phyloP scores from a whole-genome alignment of 1,140 invertebrate genomes.

The Ips typographus region DNA sequence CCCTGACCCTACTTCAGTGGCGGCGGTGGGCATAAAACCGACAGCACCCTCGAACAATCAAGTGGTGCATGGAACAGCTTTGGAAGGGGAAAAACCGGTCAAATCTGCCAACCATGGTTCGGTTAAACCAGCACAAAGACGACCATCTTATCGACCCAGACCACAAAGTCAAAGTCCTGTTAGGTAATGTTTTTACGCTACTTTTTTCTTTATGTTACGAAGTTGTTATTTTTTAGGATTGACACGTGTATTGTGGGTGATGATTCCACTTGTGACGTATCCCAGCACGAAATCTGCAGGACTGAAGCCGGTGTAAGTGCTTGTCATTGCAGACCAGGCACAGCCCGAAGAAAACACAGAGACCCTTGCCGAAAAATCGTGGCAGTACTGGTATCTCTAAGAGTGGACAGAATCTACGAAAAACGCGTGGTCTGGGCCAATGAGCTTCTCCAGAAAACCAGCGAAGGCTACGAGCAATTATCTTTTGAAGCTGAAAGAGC shows the following conservation, averaged over 20 bases:
- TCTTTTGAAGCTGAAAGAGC: conserved; percentile 82
- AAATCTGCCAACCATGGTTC: conserved; percentile 37
- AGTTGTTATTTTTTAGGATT: conserved; percentile 59
- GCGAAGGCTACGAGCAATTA: conserved; percentile 78
- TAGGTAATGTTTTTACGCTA: conserved; percentile 38
- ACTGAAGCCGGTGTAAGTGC: conserved; percentile 89
- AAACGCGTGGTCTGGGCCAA: conserved; percentile 73
- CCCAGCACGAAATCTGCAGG: conserved; percentile 83
- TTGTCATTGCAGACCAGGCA: conserved; percentile 85
- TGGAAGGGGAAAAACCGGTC: conserved; percentile 51
- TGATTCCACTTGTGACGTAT: conserved; percentile 85
- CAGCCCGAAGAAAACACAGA: conserved; percentile 73
- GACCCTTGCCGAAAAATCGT: conserved; percentile 80
- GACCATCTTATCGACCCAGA: conserved; percentile 55
- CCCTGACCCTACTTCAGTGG: conserved; percentile 39
- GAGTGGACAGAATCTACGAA: conserved; percentile 82
- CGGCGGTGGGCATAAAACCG: conserved; percentile 41
- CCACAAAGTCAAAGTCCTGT: conserved; percentile 66
- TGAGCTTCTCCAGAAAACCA: conserved; percentile 71
- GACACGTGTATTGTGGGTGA: conserved; percentile 94
- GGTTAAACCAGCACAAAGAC: conserved; percentile 50
- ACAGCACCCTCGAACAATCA: conserved; percentile 46
- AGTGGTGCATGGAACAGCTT: conserved; percentile 58
- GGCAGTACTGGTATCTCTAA: conserved; percentile 75
- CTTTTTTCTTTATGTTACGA: neutral